Conservation (phyloP, 2,113 vertebrate species). For the Puffinus mauretanicus region DNA sequence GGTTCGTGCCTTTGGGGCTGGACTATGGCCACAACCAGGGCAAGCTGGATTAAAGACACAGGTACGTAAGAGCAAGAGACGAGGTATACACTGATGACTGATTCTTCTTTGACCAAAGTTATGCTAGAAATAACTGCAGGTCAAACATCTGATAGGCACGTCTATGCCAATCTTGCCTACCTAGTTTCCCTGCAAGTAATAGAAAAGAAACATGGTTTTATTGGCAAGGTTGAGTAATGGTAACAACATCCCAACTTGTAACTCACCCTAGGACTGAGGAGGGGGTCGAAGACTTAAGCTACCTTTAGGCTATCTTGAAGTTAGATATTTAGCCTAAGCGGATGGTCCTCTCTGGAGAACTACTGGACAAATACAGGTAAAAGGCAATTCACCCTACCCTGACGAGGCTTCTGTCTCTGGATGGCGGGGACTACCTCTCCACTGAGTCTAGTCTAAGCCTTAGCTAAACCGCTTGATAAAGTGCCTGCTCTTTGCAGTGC, state of each 20-base stretch:
- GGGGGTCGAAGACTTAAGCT: neutral
- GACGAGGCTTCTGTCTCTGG: neutral
- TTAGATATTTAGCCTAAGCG: neutral
- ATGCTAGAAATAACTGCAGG: neutral
- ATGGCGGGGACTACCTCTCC: neutral
- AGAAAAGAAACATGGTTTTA: neutral
- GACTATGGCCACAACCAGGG: rapidly evolving
- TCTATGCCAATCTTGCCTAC: neutral
- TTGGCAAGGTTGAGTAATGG: neutral
- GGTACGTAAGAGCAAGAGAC: rapidly evolving
- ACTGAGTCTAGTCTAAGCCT: neutral
- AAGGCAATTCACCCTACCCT: neutral
- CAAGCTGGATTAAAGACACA: neutral
- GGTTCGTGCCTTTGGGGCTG: neutral
- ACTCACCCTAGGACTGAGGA: neutral
- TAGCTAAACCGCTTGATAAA: neutral
- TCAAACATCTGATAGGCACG: neutral
- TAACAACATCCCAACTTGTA: neutral
- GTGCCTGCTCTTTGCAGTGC: neutral
- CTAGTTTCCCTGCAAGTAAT: neutral
- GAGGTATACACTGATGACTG: neutral
- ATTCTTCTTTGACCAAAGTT: neutral
- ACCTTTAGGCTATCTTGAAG: neutral
- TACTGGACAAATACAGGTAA: neutral
- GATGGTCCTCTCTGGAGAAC: neutral